Conservation (phyloP, 35 echinoderm and acorn worm genomes). For the Lytechinus pictus region DNA sequence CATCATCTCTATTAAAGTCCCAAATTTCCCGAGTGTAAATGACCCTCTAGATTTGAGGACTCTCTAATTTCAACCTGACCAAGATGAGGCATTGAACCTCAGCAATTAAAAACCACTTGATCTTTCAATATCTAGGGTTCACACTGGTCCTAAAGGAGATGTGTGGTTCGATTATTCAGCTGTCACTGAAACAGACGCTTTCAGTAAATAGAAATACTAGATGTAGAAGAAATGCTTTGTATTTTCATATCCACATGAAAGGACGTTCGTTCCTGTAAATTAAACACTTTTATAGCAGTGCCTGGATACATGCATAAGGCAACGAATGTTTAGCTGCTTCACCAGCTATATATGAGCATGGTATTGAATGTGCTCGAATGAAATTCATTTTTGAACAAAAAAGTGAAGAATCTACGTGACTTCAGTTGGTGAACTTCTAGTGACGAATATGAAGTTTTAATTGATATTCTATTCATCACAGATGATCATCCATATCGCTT, state of each 20-base stretch:
- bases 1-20: too few relatives aligned
- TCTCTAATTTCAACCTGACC: background rate
- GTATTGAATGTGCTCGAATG: too few relatives aligned
- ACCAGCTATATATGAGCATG: background rate
- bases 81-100: conserved; percentile 28
- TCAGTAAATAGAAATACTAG: background rate
- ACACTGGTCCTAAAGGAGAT: background rate
- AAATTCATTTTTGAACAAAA: too few relatives aligned
- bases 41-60: background rate
- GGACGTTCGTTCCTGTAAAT: background rate
- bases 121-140: background rate
- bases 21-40: background rate
- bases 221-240: background rate
- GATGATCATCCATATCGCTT: too few relatives aligned
- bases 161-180: conserved; percentile 2
- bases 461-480: too few relatives aligned
- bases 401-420: too few relatives aligned
- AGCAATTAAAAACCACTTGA: conserved; percentile 46
- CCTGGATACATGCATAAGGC: background rate
- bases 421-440: too few relatives aligned
- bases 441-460: too few relatives aligned
- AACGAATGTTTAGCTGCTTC: background rate
- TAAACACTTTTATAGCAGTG: background rate
- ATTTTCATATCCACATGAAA: conserved; percentile 13
- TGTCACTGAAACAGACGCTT: background rate